Conservation (phyloP, 2,113 vertebrate genomes). For the Limanda limanda region DNA sequence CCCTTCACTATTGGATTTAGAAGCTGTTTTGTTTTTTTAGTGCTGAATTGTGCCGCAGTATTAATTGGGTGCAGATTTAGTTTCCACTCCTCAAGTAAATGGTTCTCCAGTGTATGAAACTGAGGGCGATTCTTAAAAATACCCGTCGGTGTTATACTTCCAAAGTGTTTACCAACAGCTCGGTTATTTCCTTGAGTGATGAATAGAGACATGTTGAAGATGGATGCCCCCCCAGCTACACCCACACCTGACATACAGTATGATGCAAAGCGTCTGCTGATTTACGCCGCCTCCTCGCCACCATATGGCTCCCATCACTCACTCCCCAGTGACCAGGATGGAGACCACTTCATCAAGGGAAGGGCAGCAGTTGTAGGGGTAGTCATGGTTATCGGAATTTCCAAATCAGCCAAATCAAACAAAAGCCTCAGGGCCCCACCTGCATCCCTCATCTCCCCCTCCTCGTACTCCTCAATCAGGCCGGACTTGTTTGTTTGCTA, state of each 20-base stretch:
- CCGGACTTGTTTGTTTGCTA: conserved; percentile 50
- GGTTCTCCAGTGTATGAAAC: background rate
- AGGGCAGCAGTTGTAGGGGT: conserved; percentile 23
- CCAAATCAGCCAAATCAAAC: conserved; percentile 35
- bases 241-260: conserved; percentile 56
- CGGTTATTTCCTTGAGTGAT: conserved; percentile 67
- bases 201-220: conserved; percentile 59
- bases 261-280: conserved; percentile 66
- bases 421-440: conserved; percentile 14
- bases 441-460: background rate
- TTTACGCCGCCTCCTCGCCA: conserved; percentile 49
- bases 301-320: conserved; percentile 65
- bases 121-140: conserved; percentile 36
- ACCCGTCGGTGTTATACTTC: conserved; percentile 36
- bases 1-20: conserved; percentile 16
- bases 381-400: conserved; percentile 1
- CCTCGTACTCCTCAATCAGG: conserved; percentile 30
- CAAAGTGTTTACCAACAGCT: conserved; percentile 63
- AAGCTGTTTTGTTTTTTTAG: background rate
- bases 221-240: conserved; percentile 42
- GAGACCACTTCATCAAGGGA: conserved; percentile 60
- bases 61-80: conserved; percentile 22
- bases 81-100: conserved; percentile 22
- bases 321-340: conserved; percentile 44
- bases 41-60: background rate